These are phyloP conservation scores for Falco rusticolus DNA, from an alignment of 2,797 vertebrate genomes.

Conservation along the genomic window DNA sequence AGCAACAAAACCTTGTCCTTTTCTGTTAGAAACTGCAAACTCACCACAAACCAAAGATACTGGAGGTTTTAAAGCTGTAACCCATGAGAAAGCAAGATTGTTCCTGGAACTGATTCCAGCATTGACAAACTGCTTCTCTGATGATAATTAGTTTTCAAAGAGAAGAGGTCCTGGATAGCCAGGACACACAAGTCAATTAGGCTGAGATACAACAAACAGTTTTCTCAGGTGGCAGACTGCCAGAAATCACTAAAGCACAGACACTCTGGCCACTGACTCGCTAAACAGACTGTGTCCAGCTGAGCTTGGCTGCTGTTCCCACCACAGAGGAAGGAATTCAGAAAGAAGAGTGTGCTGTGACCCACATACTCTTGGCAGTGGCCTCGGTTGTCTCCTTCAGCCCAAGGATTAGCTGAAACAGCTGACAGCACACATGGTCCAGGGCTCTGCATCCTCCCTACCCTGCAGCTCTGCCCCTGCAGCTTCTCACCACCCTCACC, in stretches of 20 bases:
- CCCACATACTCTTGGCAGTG: rapidly evolving
- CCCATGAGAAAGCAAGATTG: not conserved
- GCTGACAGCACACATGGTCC: not conserved
- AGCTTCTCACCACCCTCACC: not conserved
- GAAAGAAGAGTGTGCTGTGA: not conserved
- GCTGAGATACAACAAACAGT: not conserved
- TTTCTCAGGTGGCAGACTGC: not conserved
- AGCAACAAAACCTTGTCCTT: not conserved
- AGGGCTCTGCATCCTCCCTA: not conserved
- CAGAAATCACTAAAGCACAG: not conserved
- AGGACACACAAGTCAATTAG: not conserved
- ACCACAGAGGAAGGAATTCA: not conserved
- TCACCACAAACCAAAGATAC: not conserved
- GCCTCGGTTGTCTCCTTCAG: not conserved
- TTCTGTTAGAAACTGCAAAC: not conserved
- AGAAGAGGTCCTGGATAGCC: not conserved
- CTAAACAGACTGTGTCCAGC: not conserved
- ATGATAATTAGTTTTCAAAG: not conserved
- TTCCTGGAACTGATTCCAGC: not conserved
- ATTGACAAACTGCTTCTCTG: not conserved
- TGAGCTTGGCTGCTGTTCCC: not conserved
- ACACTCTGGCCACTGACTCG: not conserved
- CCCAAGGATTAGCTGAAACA: not conserved
- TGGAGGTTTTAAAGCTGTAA: not conserved
- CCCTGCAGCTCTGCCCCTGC: not conserved